These are phyloP conservation scores for Parambassis ranga DNA, from an alignment of 2,797 vertebrate genomes.

Conservation along the genomic window DNA sequence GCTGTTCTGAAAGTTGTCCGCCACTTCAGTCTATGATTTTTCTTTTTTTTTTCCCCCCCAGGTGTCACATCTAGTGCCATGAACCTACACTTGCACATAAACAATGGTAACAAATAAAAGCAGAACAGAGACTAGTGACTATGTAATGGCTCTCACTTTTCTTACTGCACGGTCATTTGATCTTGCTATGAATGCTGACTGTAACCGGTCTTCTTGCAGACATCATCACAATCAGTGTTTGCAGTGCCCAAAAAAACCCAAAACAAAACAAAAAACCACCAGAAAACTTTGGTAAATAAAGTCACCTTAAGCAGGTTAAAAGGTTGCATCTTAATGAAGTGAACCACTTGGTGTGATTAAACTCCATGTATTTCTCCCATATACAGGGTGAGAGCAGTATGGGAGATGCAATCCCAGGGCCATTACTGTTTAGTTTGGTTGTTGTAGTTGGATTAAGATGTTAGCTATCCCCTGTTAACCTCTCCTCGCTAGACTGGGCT, in stretches of 20 bases:
- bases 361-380: conserved; percentile 24
- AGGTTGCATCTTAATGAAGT: conserved; percentile 36
- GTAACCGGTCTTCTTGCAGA: no score
- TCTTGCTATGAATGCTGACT: no score
- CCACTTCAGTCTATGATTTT: no score
- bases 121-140: no score
- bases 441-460: conserved; percentile 81
- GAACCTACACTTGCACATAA: no score
- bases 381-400: conserved; percentile 22
- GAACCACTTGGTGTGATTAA: conserved; percentile 28
- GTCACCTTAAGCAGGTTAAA: conserved; percentile 21
- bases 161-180: no score
- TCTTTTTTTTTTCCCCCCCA: no score
- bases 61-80: no score
- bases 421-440: conserved; percentile 60
- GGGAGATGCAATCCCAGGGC: conserved; percentile 37
- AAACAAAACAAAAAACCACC: no score
- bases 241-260: conserved; percentile 9
- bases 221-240: conserved; percentile 30
- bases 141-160: no score
- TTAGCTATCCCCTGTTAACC: conserved; percentile 72
- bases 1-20: background rate
- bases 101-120: no score
- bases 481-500: conserved; percentile 42
- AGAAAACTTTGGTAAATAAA: background rate